Evolutionary conservation across 2,113 vertebrate species (phyloP), one percentile per base, ranked within the genome.

Genomic region (Hiodon tergisus): DNA sequence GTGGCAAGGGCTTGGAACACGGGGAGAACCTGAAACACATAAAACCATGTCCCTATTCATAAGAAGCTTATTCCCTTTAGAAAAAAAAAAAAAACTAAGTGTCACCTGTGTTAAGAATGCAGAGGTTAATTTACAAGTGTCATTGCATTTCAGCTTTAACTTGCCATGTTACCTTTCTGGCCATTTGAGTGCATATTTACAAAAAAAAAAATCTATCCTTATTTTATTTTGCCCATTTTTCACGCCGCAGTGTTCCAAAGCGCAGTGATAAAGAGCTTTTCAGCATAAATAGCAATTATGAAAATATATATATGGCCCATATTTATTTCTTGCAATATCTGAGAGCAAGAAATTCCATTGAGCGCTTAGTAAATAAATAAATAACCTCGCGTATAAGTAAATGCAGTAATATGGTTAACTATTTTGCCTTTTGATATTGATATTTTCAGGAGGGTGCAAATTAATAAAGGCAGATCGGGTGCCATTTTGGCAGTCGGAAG

Each of bases 381-480:
- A 82, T 71, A 81, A 84, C 86, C 65, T 50, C 16, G 16, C 70
- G 81, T 82, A 80, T 85, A 90, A 88, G 86, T 81, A 86, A 86
- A 81, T 81, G 75, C 70, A 78, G 81, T 89, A 91, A 92, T 90
- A 86, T 89, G 90, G 89, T 90, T 90, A 89, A 88, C 81, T 85
- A 83, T 84, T 87, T 81, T 78, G 63, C 51, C 77, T 84, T 84
- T 82, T 79, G 70, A 85, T 87, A 87, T 86, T 85, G 81, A 83
- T 83, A 85, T 89, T 87, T 86, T 80, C 83, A 77, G 78, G 79
- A 66, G 67, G 85, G 85, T 80, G 77, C 71, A 89, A 89, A 83
- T 92, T 90, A 91, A 91, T 91, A 85, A 87, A 84, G 85, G 83
- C 80, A 87, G 82, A 88, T 86, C 86, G 86, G 88, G 89, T 87